A percentile compares a stretch with the other conserved stretches of the same genome.
Conservation (phyloP, 2,888 invertebrate species). For the Girardia tigrina region DNA sequence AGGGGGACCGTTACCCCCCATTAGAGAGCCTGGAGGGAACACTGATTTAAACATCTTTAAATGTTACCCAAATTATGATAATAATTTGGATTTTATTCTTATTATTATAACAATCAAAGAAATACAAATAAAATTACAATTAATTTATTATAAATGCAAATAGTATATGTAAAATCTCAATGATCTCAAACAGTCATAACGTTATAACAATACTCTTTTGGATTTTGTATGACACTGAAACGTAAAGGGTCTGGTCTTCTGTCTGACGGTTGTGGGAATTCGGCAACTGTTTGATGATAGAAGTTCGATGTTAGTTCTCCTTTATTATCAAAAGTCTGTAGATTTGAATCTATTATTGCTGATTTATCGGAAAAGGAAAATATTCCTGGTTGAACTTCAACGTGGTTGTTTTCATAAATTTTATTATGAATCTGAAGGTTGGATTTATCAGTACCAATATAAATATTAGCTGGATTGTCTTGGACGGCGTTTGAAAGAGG, state of each 20-base stretch:
- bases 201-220: constrained; percentile 9
- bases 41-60: too few species aligned
- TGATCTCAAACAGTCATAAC: constrained; percentile 10
- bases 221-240: constrained; percentile 12
- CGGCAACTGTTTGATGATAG: not conserved
- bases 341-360: not conserved
- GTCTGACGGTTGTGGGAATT: not conserved
- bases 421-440: not conserved
- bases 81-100: too few species aligned
- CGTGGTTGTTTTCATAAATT: not conserved
- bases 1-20: too few species aligned
- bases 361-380: not conserved
- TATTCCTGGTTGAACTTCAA: not conserved
- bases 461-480: not conserved
- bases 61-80: too few species aligned
- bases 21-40: too few species aligned
- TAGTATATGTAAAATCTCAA: too few species aligned
- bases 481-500: not conserved
- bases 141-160: too few species aligned
- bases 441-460: not conserved
- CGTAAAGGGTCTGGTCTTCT: not conserved
- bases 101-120: too few species aligned
- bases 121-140: too few species aligned
- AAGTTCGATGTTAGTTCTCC: not conserved
- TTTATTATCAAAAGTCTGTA: not conserved